A percentile compares a stretch with the other conserved stretches of the same genome.
Evolutionary conservation across 2,888 invertebrate genomes (phyloP).

Genomic region (Salpingus planirostris): DNA sequence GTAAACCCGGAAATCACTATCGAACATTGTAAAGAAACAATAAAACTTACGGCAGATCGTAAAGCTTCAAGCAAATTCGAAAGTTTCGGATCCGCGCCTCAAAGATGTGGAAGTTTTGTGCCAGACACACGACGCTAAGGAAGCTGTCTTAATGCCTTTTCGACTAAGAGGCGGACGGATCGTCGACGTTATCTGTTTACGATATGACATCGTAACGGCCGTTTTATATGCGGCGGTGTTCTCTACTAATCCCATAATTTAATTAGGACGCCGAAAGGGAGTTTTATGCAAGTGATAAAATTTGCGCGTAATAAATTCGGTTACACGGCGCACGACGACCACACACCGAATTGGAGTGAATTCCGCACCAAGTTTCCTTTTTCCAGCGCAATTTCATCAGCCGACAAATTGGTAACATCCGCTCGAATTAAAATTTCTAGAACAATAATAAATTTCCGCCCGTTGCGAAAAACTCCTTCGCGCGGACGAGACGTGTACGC

Average conservation of each 20-base stretch:
- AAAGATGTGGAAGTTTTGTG: conserved; percentile 3
- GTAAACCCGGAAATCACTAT: conserved; percentile 8
- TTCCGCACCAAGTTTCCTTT: too few relatives aligned
- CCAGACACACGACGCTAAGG: conserved; percentile 3
- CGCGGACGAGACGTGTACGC: too few relatives aligned
- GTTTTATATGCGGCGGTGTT: conserved; percentile 9
- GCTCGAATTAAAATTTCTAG: background rate
- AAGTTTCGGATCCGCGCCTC: conserved; percentile 3
- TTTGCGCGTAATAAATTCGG: conserved; percentile 12
- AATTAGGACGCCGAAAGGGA: conserved; percentile 11
- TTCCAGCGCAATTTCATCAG: too few relatives aligned
- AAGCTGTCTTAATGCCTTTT: conserved; percentile 6
- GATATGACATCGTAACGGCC: conserved; percentile 5
- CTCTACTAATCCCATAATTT: conserved; percentile 11
- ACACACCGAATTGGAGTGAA: too few relatives aligned
- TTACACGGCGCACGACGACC: too few relatives aligned
- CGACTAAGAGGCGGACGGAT: conserved; percentile 1
- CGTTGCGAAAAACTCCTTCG: too few relatives aligned
- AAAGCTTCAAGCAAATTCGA: conserved; percentile 8
- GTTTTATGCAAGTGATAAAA: conserved; percentile 11
- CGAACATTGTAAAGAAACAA: conserved; percentile 9
- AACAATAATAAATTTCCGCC: too few relatives aligned
- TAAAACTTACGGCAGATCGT: conserved; percentile 10
- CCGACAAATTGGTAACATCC: background rate
- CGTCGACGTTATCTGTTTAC: conserved; percentile 10